Evolutionary conservation across 2,888 invertebrate species (phyloP).

Genomic region (Nemotelus nigrinus): DNA sequence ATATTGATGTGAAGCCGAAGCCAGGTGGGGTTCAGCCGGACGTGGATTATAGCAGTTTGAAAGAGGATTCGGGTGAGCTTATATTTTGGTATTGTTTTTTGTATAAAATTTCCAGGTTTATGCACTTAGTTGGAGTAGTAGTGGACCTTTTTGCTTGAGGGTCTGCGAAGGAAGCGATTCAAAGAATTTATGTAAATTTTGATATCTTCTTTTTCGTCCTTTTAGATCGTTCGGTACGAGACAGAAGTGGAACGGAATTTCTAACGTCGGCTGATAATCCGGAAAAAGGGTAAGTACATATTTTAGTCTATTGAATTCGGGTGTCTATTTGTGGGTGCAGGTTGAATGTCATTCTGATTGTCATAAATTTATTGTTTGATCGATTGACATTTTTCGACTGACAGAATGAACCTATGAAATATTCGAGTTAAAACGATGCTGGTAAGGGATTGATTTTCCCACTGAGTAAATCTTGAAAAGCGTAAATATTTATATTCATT

Average conservation of each 20-base stretch:
- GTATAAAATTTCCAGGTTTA: neutral
- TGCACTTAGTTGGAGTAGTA: neutral
- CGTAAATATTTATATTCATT: too few relatives aligned
- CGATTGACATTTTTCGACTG: too few relatives aligned
- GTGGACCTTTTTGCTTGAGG: neutral
- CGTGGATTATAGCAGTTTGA: constrained; percentile 76
- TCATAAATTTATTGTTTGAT: too few relatives aligned
- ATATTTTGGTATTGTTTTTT: constrained; percentile 4
- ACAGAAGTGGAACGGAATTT: constrained; percentile 62
- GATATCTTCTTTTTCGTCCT: constrained; percentile 9
- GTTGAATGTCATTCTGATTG: neutral
- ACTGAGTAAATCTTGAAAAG: too few relatives aligned
- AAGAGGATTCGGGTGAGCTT: constrained; percentile 62
- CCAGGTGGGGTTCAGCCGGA: constrained; percentile 84
- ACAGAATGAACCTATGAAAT: too few relatives aligned
- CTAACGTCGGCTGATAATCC: constrained; percentile 62
- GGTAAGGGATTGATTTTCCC: too few relatives aligned
- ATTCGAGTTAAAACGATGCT: too few relatives aligned
- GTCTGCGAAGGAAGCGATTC: neutral
- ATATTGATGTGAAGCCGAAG: constrained; percentile 80
- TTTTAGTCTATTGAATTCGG: neutral
- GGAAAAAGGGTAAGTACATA: constrained; percentile 59
- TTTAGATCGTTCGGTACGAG: constrained; percentile 62
- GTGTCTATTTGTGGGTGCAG: neutral
- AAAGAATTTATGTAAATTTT: constrained; percentile 40